Percentiles rank a stretch among this genome's conserved stretches.
Evolutionary conservation across 2,888 invertebrate genomes (phyloP).

Genomic region (Acleris cristana): DNA sequence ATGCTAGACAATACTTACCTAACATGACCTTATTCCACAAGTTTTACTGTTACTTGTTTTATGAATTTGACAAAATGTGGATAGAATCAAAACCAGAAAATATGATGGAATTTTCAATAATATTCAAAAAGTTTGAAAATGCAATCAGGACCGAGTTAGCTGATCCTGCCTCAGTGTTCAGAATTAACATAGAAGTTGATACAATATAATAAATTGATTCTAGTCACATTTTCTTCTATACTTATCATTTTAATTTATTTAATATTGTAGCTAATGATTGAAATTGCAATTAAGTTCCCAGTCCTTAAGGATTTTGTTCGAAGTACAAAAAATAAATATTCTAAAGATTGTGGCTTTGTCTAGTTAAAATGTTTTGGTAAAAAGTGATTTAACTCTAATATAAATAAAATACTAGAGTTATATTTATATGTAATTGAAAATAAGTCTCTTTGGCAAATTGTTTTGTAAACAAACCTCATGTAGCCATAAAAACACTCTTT

Average conservation of each 20-base stretch:
- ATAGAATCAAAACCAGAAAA: slow-evolving; percentile 94
- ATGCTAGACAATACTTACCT: slow-evolving; percentile 87
- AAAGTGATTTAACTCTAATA: too few relatives aligned
- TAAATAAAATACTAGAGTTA: too few relatives aligned
- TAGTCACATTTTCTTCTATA: slow-evolving; percentile 22
- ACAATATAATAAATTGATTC: slow-evolving; percentile 62
- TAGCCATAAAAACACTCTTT: too few relatives aligned
- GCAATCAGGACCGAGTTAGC: slow-evolving; percentile 87
- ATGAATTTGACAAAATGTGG: slow-evolving; percentile 98
- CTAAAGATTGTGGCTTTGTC: too few relatives aligned
- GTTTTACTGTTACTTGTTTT: slow-evolving; percentile 96
- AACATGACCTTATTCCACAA: slow-evolving; percentile 92
- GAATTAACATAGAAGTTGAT: slow-evolving; percentile 91
- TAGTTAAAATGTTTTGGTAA: too few relatives aligned
- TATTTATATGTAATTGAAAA: too few relatives aligned
- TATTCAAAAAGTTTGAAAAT: slow-evolving; percentile 93
- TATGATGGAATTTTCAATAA: slow-evolving; percentile 97
- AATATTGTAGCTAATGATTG: too few relatives aligned
- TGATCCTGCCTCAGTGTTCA: slow-evolving; percentile 88
- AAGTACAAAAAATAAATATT: too few relatives aligned
- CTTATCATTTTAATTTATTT: slow-evolving; percentile 1
- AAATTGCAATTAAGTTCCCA: too few relatives aligned
- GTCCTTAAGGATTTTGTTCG: too few relatives aligned
- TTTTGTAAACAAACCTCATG: too few relatives aligned
- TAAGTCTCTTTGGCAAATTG: too few relatives aligned